phyloP scores from a whole-genome alignment of 2,888 invertebrate species.

The Synanthedon vespiformis region DNA sequence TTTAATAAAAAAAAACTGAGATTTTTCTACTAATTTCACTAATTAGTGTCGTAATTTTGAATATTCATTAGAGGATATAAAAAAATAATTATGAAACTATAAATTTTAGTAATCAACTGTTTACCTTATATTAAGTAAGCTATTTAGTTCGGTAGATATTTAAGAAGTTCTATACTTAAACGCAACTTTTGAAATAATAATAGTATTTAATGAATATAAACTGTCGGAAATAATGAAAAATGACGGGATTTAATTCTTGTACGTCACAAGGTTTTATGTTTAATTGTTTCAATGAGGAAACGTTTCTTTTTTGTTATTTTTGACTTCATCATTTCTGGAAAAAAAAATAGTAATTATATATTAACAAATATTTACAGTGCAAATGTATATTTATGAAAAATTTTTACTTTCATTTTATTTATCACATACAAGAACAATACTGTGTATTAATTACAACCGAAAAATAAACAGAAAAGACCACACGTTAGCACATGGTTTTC shows the following conservation, averaged over 20 bases:
- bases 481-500: conserved; percentile 26
- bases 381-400: no score
- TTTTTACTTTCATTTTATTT: no score
- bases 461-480: background rate
- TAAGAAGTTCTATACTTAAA: background rate
- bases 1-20: no score
- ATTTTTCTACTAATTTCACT: no score
- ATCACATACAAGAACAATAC: no score
- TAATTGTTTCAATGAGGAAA: conserved; percentile 42
- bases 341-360: conserved; percentile 10
- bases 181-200: background rate
- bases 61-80: no score
- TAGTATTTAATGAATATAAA: background rate
- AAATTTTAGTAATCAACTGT: no score
- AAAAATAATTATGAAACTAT: no score
- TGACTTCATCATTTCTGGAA: conserved; percentile 65
- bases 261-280: conserved; percentile 57
- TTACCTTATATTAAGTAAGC: no score
- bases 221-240: background rate
- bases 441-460: no score
- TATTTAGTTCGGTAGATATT: background rate
- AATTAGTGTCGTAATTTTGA: no score
- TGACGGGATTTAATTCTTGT: conserved; percentile 30
- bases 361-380: no score
- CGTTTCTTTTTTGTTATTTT: conserved; percentile 36